phyloP scores from a whole-genome alignment of 2,113 vertebrate genomes.

The Colius striatus region DNA sequence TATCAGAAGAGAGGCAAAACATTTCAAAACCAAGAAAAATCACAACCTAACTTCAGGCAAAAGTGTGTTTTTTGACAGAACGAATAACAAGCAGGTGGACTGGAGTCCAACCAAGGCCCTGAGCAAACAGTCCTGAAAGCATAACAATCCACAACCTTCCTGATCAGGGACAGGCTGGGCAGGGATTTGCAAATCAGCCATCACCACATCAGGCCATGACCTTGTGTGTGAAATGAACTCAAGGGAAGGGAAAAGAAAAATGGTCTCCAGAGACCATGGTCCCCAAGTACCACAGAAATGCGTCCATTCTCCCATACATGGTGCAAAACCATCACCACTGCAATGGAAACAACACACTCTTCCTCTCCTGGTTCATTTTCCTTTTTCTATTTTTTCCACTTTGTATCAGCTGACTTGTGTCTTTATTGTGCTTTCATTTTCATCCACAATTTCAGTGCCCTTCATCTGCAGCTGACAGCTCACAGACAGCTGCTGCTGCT shows the following conservation, averaged over 20 bases:
- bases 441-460: fast-evolving
- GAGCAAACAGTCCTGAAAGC: not conserved
- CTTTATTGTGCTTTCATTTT: not conserved
- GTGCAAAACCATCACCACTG: not conserved
- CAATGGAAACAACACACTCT: not conserved
- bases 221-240: not conserved
- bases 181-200: not conserved
- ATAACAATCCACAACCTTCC: not conserved
- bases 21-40: constrained; percentile 10
- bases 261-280: not conserved
- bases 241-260: not conserved
- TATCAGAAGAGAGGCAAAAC: constrained; percentile 14
- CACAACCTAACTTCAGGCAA: not conserved
- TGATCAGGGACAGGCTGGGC: not conserved
- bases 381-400: not conserved
- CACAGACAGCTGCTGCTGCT: not conserved
- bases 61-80: not conserved
- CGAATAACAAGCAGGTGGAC: not conserved
- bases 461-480: not conserved
- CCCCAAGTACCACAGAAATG: not conserved
- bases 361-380: not conserved
- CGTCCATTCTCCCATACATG: fast-evolving
- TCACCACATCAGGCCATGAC: not conserved
- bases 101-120: not conserved
- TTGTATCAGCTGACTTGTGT: not conserved